Evolutionary conservation across 2,797 vertebrate species (phyloP).

Genomic region (Uromys caudimaculatus): DNA sequence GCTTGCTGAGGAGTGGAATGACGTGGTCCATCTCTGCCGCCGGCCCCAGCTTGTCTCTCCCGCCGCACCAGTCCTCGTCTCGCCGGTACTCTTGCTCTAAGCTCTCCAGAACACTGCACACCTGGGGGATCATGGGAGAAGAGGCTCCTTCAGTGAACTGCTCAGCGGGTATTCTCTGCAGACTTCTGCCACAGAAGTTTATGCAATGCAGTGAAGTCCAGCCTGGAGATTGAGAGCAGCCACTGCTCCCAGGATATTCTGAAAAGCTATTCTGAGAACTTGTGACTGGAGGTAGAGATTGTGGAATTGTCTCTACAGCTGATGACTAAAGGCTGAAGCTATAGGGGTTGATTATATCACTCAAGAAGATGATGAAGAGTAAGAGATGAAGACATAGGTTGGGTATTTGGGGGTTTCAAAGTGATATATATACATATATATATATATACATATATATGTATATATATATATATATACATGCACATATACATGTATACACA

Average conservation of each 20-base stretch:
- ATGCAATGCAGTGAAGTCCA: not conserved
- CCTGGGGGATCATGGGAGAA: constrained; percentile 86
- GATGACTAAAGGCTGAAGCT: not conserved
- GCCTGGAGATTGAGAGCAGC: not conserved
- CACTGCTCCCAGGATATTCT: not conserved
- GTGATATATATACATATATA: not conserved
- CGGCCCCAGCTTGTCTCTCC: constrained; percentile 94
- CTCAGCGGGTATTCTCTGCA: not conserved
- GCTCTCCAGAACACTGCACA: constrained; percentile 97
- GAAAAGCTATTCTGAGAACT: not conserved
- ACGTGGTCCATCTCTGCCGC: constrained; percentile 94
- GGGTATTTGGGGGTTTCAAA: not conserved
- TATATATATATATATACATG: not conserved
- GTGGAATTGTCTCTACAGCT: not conserved
- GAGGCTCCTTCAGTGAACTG: not conserved
- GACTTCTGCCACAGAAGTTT: not conserved
- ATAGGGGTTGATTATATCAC: not conserved
- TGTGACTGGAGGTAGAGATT: not conserved
- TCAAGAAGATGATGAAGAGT: not conserved
- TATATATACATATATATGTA: not conserved
- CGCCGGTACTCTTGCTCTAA: constrained; percentile 97
- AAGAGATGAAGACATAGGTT: not conserved
- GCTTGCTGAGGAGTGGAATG: constrained; percentile 97
- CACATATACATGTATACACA: not conserved
- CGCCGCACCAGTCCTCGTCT: constrained; percentile 98